Conservation (phyloP, 2,113 vertebrate species). For the Heterotilapia buettikoferi region DNA sequence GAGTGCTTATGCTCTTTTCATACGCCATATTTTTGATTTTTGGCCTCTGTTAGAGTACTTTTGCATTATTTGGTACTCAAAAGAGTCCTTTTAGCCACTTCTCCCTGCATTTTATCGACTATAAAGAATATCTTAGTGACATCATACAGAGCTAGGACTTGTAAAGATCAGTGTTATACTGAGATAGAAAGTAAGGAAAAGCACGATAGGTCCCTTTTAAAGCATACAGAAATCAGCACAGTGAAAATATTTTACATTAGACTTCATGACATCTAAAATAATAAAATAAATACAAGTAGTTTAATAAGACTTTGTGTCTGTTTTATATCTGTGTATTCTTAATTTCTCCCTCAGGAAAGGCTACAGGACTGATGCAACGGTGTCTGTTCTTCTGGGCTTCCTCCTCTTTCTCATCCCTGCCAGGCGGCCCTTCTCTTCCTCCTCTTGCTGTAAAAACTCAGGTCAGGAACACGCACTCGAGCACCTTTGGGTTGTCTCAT, state of each 20-base stretch:
- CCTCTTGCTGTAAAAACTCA: constrained; percentile 65
- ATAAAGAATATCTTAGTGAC: background rate
- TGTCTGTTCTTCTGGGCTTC: constrained; percentile 93
- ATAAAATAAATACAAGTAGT: background rate
- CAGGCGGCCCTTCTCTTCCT: constrained; percentile 78
- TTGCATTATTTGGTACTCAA: background rate
- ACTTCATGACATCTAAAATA: background rate
- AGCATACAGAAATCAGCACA: background rate
- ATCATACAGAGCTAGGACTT: background rate
- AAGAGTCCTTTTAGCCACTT: background rate
- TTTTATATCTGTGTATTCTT: background rate
- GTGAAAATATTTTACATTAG: background rate
- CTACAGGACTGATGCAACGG: constrained; percentile 93
- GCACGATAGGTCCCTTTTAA: background rate
- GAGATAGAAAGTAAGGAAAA: background rate
- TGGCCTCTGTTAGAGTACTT: background rate
- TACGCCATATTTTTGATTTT: background rate
- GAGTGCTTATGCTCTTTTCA: background rate
- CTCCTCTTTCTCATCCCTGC: constrained; percentile 96
- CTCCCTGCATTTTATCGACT: background rate
- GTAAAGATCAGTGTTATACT: background rate
- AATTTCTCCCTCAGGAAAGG: constrained; percentile 79
- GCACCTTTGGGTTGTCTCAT: background rate
- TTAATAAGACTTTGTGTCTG: background rate
- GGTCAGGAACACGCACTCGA: constrained; percentile 56